phyloP scores from a whole-genome alignment of 2,113 vertebrate genomes.

The Pelobates fuscus region DNA sequence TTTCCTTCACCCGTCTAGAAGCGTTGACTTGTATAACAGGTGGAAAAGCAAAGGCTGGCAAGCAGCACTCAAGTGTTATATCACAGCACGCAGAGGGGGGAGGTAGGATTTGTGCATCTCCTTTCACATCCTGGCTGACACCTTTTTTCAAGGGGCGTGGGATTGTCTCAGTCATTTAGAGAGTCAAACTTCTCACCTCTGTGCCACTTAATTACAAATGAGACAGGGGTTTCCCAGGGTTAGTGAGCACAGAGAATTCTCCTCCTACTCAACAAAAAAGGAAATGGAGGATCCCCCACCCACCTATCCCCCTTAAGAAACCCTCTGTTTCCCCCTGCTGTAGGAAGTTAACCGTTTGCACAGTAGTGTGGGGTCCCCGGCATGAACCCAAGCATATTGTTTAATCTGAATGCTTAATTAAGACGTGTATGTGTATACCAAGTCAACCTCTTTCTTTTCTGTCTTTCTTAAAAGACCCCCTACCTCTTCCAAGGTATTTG shows the following conservation, averaged over 20 bases:
- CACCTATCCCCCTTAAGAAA: conserved; percentile 6
- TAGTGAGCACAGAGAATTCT: conserved; percentile 13
- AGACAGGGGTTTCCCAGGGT: conserved; percentile 26
- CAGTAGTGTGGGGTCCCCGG: conserved; percentile 3
- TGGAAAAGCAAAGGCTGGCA: background rate
- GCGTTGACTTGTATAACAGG: background rate
- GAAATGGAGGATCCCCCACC: conserved; percentile 20
- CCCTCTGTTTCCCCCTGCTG: conserved; percentile 2
- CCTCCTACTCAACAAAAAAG: conserved; percentile 20
- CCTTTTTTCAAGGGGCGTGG: background rate
- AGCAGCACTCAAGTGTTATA: background rate
- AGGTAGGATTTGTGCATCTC: background rate
- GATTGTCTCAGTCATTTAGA: background rate
- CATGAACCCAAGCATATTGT: background rate
- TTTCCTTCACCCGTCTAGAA: background rate
- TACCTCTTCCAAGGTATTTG: background rate
- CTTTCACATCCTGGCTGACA: conserved; percentile 19
- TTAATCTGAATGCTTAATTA: conserved; percentile 13
- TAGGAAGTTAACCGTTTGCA: conserved; percentile 24
- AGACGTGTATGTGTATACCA: background rate
- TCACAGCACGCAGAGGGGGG: background rate
- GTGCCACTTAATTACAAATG: conserved; percentile 12
- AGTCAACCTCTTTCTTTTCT: conserved; percentile 9
- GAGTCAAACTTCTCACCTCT: conserved; percentile 14
- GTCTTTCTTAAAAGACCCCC: background rate